These are phyloP conservation scores for Taenaris catops DNA, from an alignment of 2,888 invertebrate species.

Conservation along the genomic window DNA sequence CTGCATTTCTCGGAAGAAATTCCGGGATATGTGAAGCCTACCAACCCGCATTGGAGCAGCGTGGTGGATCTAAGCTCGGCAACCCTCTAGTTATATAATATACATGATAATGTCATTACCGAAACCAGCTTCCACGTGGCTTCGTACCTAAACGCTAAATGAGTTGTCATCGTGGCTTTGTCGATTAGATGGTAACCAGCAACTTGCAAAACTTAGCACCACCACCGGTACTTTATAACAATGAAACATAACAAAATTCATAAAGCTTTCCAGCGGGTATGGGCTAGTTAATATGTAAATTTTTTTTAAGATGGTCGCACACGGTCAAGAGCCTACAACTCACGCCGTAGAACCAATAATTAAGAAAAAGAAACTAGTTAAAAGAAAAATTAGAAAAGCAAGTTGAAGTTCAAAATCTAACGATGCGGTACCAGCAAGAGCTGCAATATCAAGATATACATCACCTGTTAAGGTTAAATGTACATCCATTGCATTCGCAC, in stretches of 20 bases:
- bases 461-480: constrained; percentile 28
- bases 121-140: background rate
- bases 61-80: no score
- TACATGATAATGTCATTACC: background rate
- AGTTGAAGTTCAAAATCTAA: constrained; percentile 26
- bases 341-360: constrained; percentile 13
- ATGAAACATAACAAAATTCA: background rate
- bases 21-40: no score
- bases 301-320: constrained; percentile 30
- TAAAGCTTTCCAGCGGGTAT: no score
- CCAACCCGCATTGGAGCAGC: no score
- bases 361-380: constrained; percentile 22
- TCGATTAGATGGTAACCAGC: no score
- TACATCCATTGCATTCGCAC: constrained; percentile 15
- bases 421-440: constrained; percentile 18
- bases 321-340: constrained; percentile 21
- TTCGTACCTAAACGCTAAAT: no score
- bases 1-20: no score
- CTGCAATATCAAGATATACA: constrained; percentile 27
- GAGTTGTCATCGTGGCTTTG: no score
- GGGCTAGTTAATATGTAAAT: background rate
- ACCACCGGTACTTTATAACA: no score
- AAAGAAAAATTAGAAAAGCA: constrained; percentile 32
- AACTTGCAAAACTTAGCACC: no score
- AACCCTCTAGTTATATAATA: no score